Base-by-base conservation (phyloP, 2,888 invertebrate species). In the Chloromyia formosa region DNA sequence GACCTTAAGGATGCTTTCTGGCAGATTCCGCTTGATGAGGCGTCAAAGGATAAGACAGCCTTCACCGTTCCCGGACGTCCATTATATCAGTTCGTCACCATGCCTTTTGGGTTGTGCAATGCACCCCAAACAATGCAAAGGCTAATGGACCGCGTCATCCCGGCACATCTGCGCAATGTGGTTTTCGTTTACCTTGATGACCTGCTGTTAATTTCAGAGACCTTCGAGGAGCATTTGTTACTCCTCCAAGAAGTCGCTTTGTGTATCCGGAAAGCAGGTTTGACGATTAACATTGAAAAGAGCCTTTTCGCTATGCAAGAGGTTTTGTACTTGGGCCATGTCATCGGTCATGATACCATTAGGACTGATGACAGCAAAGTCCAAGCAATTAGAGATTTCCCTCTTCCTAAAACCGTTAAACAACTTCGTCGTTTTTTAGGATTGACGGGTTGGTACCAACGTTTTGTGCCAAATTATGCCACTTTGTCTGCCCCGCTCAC, bases 161-260 rank as follows among this genome's bases (percentile, higher is more conserved):
- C n/a, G n/a, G n/a, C n/a, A n/a, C n/a, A n/a, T n/a, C n/a, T n/a
- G n/a, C n/a, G 10, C 2, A 18, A 60, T 60, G 66, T 77, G 68
- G 9, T 79, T 78, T 56, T 68, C 75, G 7, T 82, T 80, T 61
- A 54, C 81, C 1, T 56, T 18, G 54, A 54, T 42, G 81, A 82
- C 66, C 78, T 82, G 7, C 74, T 80, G 7, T 71, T 81, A 1
- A 80, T 80, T 3, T 79, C 81, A 9, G 12, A 60, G 5, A 62
- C 64, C 18, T 54, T 75, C 27, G 73, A 78, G 14, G 68, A 80
- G n/a, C 80, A 80, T 58, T 35, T 61, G 60, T n/a, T 68, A 1
- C 80, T 81, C 64, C 61, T 82, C 0, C 61, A 74, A 2, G 27
- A 23, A 16, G n/a, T n/a, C n/a, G n/a, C n/a, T n/a, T n/a, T n/a